phyloP scores from a whole-genome alignment of 2,888 invertebrate species.

The Beris chalybata region DNA sequence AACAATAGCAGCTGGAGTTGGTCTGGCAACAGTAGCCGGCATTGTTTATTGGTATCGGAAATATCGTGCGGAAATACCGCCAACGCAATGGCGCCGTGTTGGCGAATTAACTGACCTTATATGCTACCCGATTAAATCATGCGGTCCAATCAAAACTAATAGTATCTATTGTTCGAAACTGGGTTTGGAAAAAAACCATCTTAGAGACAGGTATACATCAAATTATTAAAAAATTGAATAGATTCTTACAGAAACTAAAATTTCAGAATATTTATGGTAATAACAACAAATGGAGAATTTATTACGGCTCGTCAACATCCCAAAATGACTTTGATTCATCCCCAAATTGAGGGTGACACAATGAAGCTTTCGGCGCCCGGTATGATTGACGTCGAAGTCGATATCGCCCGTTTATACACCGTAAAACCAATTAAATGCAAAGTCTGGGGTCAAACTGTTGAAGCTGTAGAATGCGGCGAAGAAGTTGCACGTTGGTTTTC shows the following conservation, averaged over 20 bases:
- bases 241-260: not conserved
- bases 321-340: slow-evolving; percentile 60
- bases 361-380: slow-evolving; percentile 61
- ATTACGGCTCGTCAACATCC: slow-evolving; percentile 62
- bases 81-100: slow-evolving; percentile 59
- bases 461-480: slow-evolving; percentile 72
- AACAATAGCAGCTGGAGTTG: slow-evolving; percentile 40
- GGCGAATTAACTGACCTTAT: slow-evolving; percentile 61
- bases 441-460: slow-evolving; percentile 63
- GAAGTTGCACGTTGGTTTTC: slow-evolving; percentile 72
- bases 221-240: not conserved
- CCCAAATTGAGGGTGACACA: slow-evolving; percentile 58
- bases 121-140: slow-evolving; percentile 65
- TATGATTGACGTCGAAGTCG: slow-evolving; percentile 60
- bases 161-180: slow-evolving; percentile 60
- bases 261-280: slow-evolving; percentile 61
- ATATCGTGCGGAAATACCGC: slow-evolving; percentile 33
- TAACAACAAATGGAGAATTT: slow-evolving; percentile 61
- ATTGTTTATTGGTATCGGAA: slow-evolving; percentile 39
- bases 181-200: slow-evolving; percentile 60
- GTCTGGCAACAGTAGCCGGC: slow-evolving; percentile 39
- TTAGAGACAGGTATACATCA: slow-evolving; percentile 59
- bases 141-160: slow-evolving; percentile 58
- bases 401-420: slow-evolving; percentile 54
- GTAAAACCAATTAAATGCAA: slow-evolving; percentile 54